Evolutionary conservation across 2,113 vertebrate genomes (phyloP).

Genomic region (Ceuthmochares aereus): DNA sequence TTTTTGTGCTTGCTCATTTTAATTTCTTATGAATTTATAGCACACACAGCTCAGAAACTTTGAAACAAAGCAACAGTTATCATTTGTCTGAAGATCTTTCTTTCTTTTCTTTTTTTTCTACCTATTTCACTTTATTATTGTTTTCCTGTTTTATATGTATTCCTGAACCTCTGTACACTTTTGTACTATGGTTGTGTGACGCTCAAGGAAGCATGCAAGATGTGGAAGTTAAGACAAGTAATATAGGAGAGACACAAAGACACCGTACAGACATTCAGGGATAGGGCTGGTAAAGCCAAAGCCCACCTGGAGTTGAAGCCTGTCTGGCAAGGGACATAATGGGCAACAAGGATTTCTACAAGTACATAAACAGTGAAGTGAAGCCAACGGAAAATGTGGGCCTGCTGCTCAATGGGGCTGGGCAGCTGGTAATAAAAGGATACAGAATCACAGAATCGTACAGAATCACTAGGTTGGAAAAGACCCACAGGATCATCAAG

Average conservation of each 20-base stretch:
- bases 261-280: background rate
- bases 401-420: background rate
- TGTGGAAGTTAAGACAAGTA: background rate
- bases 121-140: background rate
- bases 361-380: background rate
- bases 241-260: background rate
- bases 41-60: background rate
- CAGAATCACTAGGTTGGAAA: too few relatives aligned
- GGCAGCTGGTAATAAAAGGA: background rate
- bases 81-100: background rate
- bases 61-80: background rate
- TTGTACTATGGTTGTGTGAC: background rate
- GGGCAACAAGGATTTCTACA: background rate
- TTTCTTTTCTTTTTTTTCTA: background rate
- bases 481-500: too few relatives aligned
- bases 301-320: background rate
- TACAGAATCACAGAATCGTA: too few relatives aligned
- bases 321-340: background rate
- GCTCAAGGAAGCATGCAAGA: background rate
- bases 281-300: background rate
- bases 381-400: background rate
- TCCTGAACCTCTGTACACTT: background rate
- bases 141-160: background rate
- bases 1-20: background rate
- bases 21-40: background rate